Evolutionary conservation across 1,140 invertebrate species (phyloP).

Genomic region (Halictus rubicundus): DNA sequence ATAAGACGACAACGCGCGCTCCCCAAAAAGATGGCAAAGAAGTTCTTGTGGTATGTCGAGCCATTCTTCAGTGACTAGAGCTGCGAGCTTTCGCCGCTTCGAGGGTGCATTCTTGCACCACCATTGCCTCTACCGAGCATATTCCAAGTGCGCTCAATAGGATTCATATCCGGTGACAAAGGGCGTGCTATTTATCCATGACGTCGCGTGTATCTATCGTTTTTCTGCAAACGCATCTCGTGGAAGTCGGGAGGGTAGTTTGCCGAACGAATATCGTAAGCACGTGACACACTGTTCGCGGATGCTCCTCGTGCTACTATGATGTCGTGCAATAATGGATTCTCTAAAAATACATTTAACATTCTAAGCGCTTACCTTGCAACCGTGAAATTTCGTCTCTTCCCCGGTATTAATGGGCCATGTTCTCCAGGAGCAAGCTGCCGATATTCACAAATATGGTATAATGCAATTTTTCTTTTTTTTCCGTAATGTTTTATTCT

Average conservation of each 20-base stretch:
- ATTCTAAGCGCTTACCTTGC: background rate
- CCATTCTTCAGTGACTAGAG: conserved; percentile 64
- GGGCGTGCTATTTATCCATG: conserved; percentile 59
- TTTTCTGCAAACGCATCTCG: conserved; percentile 31
- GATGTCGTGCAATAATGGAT: background rate
- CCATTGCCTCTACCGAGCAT: conserved; percentile 49
- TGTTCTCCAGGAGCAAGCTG: too few relatives aligned
- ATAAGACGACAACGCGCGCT: conserved; percentile 50
- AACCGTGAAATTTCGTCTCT: background rate
- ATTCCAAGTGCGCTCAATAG: conserved; percentile 68
- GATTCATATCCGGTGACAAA: conserved; percentile 69
- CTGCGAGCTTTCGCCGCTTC: conserved; percentile 63
- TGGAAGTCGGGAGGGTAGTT: background rate
- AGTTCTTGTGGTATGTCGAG: conserved; percentile 56
- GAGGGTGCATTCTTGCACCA: conserved; percentile 60
- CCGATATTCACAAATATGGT: background rate
- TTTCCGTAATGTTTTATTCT: too few relatives aligned
- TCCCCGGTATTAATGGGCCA: background rate
- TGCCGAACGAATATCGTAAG: background rate
- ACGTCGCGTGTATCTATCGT: conserved; percentile 41
- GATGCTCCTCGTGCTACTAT: background rate
- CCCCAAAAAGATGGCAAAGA: conserved; percentile 56
- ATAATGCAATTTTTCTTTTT: too few relatives aligned
- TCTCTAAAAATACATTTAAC: background rate
- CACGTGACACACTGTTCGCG: background rate